Evolutionary conservation across 2,888 invertebrate genomes (phyloP).

Genomic region (Cylindroiulus punctatus): DNA sequence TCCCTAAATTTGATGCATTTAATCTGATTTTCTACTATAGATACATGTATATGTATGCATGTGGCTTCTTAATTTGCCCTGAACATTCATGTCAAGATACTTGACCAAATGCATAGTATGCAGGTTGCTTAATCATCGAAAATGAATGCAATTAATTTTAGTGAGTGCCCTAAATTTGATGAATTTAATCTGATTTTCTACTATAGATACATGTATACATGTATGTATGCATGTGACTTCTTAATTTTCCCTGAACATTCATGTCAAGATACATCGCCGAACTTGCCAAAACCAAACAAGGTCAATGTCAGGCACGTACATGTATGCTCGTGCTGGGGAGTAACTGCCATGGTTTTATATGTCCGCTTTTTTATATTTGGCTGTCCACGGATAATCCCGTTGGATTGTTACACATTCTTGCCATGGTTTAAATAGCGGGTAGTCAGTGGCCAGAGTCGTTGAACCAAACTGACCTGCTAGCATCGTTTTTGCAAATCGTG

Average conservation of each 20-base stretch:
- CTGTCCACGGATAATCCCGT: conserved; percentile 15
- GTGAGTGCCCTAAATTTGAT: too few species aligned
- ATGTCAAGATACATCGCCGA: not conserved
- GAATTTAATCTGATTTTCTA: too few species aligned
- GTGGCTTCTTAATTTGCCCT: not conserved
- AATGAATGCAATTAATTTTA: too few species aligned
- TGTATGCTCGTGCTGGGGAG: not conserved
- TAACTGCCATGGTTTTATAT: not conserved
- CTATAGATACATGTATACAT: too few species aligned
- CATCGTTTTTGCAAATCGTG: conserved; percentile 39
- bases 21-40: too few species aligned
- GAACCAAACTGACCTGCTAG: conserved; percentile 45
- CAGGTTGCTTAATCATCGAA: too few species aligned
- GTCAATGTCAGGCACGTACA: conserved; percentile 4
- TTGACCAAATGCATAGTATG: not conserved
- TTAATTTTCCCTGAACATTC: not conserved
- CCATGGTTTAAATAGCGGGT: conserved; percentile 42
- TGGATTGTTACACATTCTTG: conserved; percentile 47
- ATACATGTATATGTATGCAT: not conserved
- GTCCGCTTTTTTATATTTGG: not conserved
- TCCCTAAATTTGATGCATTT: too few species aligned
- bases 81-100: not conserved
- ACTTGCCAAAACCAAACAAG: conserved; percentile 11
- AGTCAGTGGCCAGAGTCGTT: conserved; percentile 35
- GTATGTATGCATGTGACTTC: not conserved